phyloP scores from a whole-genome alignment of 2,888 invertebrate species.

The Zonitis immaculata region DNA sequence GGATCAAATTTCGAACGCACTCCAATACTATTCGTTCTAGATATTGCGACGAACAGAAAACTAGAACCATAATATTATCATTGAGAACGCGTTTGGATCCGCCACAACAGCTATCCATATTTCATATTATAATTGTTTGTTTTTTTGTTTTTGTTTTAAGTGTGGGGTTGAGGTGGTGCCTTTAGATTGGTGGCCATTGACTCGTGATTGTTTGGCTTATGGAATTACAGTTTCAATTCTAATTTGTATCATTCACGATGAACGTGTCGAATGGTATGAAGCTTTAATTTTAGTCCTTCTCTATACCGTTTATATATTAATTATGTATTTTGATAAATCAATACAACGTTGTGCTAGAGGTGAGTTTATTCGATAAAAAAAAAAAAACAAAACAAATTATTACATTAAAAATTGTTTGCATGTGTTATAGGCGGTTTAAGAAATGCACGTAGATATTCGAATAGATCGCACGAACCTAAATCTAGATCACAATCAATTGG shows the following conservation, averaged over 20 bases:
- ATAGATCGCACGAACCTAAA: slow-evolving; percentile 12
- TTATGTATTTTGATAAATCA: slow-evolving; percentile 67
- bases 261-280: slow-evolving; percentile 76
- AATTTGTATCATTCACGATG: slow-evolving; percentile 68
- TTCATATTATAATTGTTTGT: no score
- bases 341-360: slow-evolving; percentile 78
- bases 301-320: slow-evolving; percentile 68
- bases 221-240: slow-evolving; percentile 68
- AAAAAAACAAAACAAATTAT: not conserved
- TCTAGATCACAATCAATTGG: slow-evolving; percentile 30
- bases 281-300: slow-evolving; percentile 66
- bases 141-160: slow-evolving; percentile 30
- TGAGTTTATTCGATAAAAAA: slow-evolving; percentile 32
- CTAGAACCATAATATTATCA: no score
- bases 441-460: slow-evolving; percentile 37
- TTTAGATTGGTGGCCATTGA: slow-evolving; percentile 75
- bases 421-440: slow-evolving; percentile 49
- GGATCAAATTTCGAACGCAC: no score
- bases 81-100: no score
- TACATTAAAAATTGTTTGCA: not conserved
- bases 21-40: no score
- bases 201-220: slow-evolving; percentile 71
- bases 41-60: no score
- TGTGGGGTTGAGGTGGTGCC: slow-evolving; percentile 58
- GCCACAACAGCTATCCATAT: no score